Base-by-base conservation (phyloP, 2,888 invertebrate species). In the Dromius quadrimaculatus region DNA sequence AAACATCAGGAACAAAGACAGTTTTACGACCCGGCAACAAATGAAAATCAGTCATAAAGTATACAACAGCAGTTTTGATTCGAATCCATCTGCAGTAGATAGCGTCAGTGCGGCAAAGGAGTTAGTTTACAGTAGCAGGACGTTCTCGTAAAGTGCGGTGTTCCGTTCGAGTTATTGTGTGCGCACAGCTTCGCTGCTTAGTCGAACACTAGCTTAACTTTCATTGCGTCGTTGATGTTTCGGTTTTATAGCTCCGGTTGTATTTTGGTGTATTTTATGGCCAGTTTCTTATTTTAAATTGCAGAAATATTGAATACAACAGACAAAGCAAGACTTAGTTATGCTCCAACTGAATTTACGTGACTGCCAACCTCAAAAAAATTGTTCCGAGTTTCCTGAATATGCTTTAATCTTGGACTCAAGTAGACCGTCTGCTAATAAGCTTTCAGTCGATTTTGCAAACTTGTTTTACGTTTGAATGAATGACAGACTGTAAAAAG, bases 121-220 rank as follows among this genome's bases (percentile, higher is more conserved):
- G 47, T 64, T 47, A 45, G 47, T 64, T 63, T 63, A 63, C 63
- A 32, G 64, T n/a, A n/a, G n/a, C n/a, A 47, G 32, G n/a, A 15
- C 45, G 64, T 43, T 19, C 64, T 64, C 64, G 72, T 74, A 73
- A 74, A 74, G 74, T 74, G 74, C 72, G 69, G 68, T 73, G 74
- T 74, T 75, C 74, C 74, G 72, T 72, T 72, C 73, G 71, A 74
- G 74, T 74, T 74, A 72, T 71, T 72, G 74, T 69, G 61, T 62
- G 68, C 66, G 70, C 17, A 13, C 11, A 13, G 32, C 57, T 2
- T 9, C 28, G 11, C 28, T 57, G 32, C 22, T 47, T 47, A 34
- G 32, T 32, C 57, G 15, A 13, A 43, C 19, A 19, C 17, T 34
- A 59, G 59, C 59, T 36, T 59, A 36, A 36, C 34, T 59, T 50